Base-by-base conservation (phyloP, 2,888 invertebrate genomes). In the Lampropteryx suffumata region DNA sequence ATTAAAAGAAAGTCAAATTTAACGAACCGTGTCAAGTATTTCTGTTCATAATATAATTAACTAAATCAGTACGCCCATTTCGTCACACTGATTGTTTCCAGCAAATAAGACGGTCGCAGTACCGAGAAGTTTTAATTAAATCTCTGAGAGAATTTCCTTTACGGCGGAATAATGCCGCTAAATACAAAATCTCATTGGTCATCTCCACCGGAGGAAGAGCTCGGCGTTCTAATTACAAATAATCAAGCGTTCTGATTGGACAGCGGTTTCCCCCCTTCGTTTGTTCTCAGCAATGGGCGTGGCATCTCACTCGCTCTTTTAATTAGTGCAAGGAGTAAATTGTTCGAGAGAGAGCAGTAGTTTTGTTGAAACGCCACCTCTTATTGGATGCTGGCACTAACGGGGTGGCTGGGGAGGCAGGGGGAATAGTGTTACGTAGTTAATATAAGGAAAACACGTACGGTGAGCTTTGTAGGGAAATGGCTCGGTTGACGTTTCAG, bases 311-410 rank as follows among this genome's bases (percentile, higher is more conserved):
- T 86, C 87, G 79, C 86, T 85, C 86, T 91, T 91, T 91, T 91
- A 91, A 91, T 91, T 91, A 91, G 90, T 89, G 86, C 82, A 87
- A 90, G 88, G 90, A 90, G 90, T 90, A 91, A 91, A 91, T 91
- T 91, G 91, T 79, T 85, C 76, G 85, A 71, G 86, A 83, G 84
- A 83, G 90, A 87, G 86, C 79, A 79, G 76, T 86, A 85, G 85
- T 84, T 84, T 79, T 69, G 71, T 69, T 69, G 69, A 62, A 76
- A 73, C 87, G 86, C 86, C 89, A 87, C 83, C 89, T 87, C 85
- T 84, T 84, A 87, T 85, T 86, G 89, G 87, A 82, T 80, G 84
- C 76, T 75, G 78, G 73, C 76, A 86, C 83, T 84, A 82, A 69
- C 68, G 72, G 74, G 72, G 73, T 54, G 70, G 73, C 57, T 71